Evolutionary conservation across 2,113 vertebrate species (phyloP).

Genomic region (Atrichornis clamosus): DNA sequence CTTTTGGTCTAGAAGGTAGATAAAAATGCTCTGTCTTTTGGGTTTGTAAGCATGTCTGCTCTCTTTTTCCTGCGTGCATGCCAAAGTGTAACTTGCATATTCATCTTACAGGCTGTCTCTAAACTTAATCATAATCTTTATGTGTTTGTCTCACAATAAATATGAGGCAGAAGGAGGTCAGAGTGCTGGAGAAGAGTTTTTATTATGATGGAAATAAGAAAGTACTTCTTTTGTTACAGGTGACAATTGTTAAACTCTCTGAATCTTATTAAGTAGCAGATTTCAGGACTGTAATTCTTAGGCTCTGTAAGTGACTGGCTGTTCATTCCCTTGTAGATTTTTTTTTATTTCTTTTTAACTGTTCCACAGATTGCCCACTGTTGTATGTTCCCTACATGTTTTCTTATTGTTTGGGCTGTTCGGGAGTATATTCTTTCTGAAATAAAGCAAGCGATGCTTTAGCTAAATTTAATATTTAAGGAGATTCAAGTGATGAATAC

Average conservation of each 20-base stretch:
- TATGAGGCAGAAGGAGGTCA: not conserved
- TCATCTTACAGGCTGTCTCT: constrained; percentile 46
- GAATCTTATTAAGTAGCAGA: not conserved
- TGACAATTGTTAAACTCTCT: not conserved
- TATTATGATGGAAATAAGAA: constrained; percentile 47
- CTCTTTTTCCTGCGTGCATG: constrained; percentile 47
- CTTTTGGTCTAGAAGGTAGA: constrained; percentile 46
- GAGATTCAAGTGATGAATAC: not conserved
- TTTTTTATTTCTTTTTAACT: not conserved
- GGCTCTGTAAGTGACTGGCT: not conserved
- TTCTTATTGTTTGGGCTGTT: not conserved
- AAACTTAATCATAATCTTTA: constrained; percentile 42
- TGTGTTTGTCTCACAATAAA: constrained; percentile 49
- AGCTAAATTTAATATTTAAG: not conserved
- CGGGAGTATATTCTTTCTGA: not conserved
- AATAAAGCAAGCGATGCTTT: not conserved
- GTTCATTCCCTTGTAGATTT: not conserved
- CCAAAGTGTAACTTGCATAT: constrained; percentile 11
- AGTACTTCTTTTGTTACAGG: not conserved
- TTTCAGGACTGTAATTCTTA: not conserved
- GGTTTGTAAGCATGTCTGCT: constrained; percentile 36
- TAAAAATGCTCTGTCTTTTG: constrained; percentile 29
- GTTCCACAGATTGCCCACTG: not conserved
- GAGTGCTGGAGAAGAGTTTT: not conserved
- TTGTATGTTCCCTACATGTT: not conserved